These are phyloP conservation scores for Ctenosaura bakeri DNA, from an alignment of 2,797 vertebrate genomes.

Conservation along the genomic window DNA sequence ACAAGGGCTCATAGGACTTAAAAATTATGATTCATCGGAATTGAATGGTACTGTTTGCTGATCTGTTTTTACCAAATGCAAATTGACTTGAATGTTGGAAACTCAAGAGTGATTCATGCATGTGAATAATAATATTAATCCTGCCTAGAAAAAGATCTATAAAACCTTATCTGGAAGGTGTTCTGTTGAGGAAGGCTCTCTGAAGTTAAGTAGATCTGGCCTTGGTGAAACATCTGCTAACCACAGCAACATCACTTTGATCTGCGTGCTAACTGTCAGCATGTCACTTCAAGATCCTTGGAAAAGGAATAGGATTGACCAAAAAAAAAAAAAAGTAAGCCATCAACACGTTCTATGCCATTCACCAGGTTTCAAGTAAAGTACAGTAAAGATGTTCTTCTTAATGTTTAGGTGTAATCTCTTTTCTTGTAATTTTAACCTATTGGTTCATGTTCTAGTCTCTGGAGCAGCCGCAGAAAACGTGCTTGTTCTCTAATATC, in stretches of 20 bases:
- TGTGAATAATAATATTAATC: background rate
- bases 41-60: background rate
- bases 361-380: background rate
- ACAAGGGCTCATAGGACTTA: background rate
- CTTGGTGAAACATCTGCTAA: background rate
- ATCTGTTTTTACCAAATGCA: conserved; percentile 1
- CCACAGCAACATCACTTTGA: no score
- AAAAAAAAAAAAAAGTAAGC: background rate
- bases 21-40: background rate
- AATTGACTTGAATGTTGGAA: background rate
- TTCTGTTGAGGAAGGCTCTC: background rate
- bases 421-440: no score
- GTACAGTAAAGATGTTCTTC: no score
- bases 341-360: background rate
- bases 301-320: background rate
- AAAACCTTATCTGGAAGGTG: no score
- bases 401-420: no score
- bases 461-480: background rate
- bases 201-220: background rate
- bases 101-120: background rate
- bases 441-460: background rate
- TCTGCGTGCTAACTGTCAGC: no score
- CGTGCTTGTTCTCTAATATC: no score
- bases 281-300: background rate
- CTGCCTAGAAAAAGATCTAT: no score